These are phyloP conservation scores for Molossus alvarezi DNA, from an alignment of 2,797 vertebrate species.

Conservation along the genomic window DNA sequence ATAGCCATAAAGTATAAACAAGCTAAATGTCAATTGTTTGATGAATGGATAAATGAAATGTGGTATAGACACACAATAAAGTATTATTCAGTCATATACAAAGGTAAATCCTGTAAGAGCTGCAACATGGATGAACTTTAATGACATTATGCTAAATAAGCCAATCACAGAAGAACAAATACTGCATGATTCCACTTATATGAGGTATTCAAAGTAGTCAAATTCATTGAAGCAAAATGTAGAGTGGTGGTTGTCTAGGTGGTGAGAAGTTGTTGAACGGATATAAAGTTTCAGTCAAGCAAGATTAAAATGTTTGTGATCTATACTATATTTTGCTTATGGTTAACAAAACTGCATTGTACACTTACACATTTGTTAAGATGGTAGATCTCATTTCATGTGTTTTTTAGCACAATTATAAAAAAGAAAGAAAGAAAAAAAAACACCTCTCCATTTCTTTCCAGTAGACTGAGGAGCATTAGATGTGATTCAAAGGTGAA, in stretches of 20 bases:
- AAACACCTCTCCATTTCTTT: neutral
- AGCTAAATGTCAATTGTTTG: neutral
- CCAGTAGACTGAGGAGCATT: neutral
- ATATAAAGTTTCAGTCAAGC: neutral
- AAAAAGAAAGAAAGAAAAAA: neutral
- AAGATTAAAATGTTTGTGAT: neutral
- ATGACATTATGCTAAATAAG: neutral
- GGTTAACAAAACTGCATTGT: neutral
- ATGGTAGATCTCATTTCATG: neutral
- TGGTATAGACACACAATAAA: neutral
- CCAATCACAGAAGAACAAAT: neutral
- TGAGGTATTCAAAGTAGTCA: neutral
- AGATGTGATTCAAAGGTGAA: neutral
- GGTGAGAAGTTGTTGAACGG: neutral
- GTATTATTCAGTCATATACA: neutral
- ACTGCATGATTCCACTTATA: neutral
- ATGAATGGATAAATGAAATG: neutral
- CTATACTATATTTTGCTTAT: neutral
- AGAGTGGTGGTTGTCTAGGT: neutral
- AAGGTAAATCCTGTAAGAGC: neutral
- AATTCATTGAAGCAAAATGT: neutral
- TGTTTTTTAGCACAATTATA: neutral
- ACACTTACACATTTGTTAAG: neutral
- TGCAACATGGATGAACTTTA: neutral
- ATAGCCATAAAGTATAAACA: neutral